Percentiles rank a stretch among this genome's conserved stretches.
Evolutionary conservation across 2,113 vertebrate genomes (phyloP).

Genomic region (Rhea pennata): DNA sequence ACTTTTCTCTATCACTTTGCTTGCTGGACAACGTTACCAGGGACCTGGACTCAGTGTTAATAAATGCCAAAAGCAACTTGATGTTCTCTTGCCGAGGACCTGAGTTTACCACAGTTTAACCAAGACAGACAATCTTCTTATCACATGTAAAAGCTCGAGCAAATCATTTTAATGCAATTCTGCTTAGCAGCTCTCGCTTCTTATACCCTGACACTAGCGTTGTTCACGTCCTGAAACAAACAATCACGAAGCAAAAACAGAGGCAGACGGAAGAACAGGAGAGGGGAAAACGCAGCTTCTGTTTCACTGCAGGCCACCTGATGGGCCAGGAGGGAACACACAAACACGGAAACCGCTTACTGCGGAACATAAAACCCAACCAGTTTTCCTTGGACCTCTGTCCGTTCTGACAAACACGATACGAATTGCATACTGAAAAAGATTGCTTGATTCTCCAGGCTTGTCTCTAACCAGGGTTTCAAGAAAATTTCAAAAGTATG

Average conservation of each 20-base stretch:
- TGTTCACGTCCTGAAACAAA: background rate
- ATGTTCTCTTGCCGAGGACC: background rate
- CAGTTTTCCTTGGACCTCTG: background rate
- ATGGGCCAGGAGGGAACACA: accelerated
- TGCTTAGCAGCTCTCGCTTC: background rate
- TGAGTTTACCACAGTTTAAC: background rate
- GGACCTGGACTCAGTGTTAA: background rate
- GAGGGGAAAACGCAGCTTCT: background rate
- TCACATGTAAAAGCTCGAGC: background rate
- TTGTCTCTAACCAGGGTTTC: background rate
- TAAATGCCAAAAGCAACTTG: background rate
- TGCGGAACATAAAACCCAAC: background rate
- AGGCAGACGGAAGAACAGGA: background rate
- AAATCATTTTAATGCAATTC: constrained; percentile 35
- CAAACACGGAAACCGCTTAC: background rate
- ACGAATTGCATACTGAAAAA: background rate
- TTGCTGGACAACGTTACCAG: background rate
- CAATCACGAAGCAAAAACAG: background rate
- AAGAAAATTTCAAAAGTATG: background rate
- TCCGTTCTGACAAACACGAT: background rate
- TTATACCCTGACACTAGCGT: background rate
- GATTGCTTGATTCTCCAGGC: background rate
- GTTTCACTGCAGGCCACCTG: background rate
- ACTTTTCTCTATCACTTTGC: background rate
- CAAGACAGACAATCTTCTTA: constrained; percentile 34